Percentiles rank a stretch among this genome's conserved stretches.
Evolutionary conservation across 2,888 invertebrate species (phyloP).

Genomic region (Gastrophysa polygoni): DNA sequence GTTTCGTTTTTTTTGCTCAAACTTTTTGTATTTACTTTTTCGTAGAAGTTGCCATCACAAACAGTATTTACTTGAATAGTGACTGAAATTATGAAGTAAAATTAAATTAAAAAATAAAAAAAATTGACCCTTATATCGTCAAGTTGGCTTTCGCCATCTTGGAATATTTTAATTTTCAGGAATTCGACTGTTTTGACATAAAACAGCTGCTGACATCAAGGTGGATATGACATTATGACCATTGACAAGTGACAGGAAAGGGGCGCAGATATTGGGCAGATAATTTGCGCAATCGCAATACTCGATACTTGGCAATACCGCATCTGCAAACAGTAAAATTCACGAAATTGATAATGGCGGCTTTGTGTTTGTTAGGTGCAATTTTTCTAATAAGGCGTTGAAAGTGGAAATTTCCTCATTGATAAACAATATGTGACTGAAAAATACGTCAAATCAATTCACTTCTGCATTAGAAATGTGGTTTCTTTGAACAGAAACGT

Average conservation of each 20-base stretch:
- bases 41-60: neutral
- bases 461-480: neutral
- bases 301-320: neutral
- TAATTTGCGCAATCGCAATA: neutral
- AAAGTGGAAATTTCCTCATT: neutral
- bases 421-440: neutral
- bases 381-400: neutral
- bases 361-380: neutral
- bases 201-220: neutral
- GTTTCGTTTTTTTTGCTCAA: neutral
- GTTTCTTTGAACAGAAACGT: no score
- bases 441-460: neutral
- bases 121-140: constrained; percentile 49
- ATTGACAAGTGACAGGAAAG: no score
- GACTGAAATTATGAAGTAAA: constrained; percentile 19
- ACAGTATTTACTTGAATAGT: neutral
- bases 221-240: neutral
- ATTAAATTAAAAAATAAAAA: constrained; percentile 41
- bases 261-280: neutral
- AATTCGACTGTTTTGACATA: neutral
- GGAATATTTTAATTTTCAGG: constrained; percentile 43
- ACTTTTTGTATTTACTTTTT: neutral
- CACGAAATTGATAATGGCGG: neutral
- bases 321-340: neutral
- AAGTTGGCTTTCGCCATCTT: constrained; percentile 58